Conservation (phyloP, 2,797 vertebrate species). For the Melanotaenia trifasciata region DNA sequence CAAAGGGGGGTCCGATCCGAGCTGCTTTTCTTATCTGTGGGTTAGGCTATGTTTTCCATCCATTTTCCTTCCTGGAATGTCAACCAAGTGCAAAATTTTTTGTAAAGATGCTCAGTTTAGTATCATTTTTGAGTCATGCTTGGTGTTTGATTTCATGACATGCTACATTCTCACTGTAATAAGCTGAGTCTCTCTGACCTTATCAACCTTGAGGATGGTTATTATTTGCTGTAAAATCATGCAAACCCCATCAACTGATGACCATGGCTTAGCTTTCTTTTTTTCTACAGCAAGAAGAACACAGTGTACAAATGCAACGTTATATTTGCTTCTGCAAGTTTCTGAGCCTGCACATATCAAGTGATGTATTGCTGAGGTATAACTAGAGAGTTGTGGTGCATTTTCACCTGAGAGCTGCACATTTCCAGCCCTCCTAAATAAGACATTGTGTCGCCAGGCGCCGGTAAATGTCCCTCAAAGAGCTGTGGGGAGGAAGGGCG, state of each 20-base stretch:
- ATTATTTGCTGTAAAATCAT: constrained; percentile 33
- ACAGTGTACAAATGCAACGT: constrained; percentile 27
- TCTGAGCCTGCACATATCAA: constrained; percentile 18
- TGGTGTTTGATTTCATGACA: constrained; percentile 69
- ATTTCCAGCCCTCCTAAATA: constrained; percentile 80
- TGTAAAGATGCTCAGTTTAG: constrained; percentile 47
- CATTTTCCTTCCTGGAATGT: constrained; percentile 80
- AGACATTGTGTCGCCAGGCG: constrained; percentile 80
- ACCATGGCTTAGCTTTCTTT: not conserved
- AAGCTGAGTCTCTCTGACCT: constrained; percentile 51
- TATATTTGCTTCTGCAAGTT: constrained; percentile 26
- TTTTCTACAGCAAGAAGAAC: not conserved
- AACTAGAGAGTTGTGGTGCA: constrained; percentile 55
- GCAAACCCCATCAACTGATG: constrained; percentile 11
- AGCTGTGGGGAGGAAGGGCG: constrained; percentile 73
- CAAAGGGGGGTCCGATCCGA: constrained; percentile 69
- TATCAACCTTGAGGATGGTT: constrained; percentile 52
- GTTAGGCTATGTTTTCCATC: constrained; percentile 42
- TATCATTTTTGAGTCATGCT: constrained; percentile 56
- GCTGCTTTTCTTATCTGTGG: constrained; percentile 74
- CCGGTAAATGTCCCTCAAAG: constrained; percentile 83
- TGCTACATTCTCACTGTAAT: constrained; percentile 52
- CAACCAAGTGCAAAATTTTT: constrained; percentile 47
- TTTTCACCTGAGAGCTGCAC: constrained; percentile 79
- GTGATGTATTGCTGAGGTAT: constrained; percentile 57